These are phyloP conservation scores for Saturnia pavonia DNA, from an alignment of 2,888 invertebrate genomes.

Conservation along the genomic window DNA sequence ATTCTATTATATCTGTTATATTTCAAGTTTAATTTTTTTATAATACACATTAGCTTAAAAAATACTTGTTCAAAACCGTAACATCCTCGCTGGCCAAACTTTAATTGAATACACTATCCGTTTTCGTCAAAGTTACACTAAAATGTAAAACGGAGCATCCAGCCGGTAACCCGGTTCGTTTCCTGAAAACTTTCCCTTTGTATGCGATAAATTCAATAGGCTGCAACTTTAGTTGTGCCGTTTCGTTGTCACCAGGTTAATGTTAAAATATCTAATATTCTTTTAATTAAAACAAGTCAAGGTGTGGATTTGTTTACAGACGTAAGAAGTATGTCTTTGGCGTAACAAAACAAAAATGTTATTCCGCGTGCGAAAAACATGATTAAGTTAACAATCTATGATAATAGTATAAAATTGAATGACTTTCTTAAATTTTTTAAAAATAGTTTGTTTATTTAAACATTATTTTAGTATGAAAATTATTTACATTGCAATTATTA, in stretches of 20 bases:
- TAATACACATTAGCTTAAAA: background rate
- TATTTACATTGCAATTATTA: too few relatives aligned
- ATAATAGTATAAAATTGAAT: too few relatives aligned
- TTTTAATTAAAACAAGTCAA: background rate
- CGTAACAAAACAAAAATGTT: too few relatives aligned
- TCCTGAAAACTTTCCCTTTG: constrained; percentile 75
- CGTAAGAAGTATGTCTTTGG: too few relatives aligned
- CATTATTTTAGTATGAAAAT: too few relatives aligned
- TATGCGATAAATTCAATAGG: constrained; percentile 74
- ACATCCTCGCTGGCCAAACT: constrained; percentile 39
- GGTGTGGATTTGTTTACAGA: too few relatives aligned
- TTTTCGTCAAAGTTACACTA: constrained; percentile 67
- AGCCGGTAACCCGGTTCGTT: constrained; percentile 61
- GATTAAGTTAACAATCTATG: too few relatives aligned
- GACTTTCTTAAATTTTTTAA: too few relatives aligned
- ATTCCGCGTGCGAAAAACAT: too few relatives aligned
- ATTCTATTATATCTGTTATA: too few relatives aligned
- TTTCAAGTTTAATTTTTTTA: background rate
- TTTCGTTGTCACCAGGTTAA: constrained; percentile 55
- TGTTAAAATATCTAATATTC: constrained; percentile 6
- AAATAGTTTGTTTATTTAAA: too few relatives aligned
- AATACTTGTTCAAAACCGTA: constrained; percentile 19
- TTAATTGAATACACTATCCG: constrained; percentile 58
- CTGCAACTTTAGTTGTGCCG: constrained; percentile 59
- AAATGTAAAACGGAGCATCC: constrained; percentile 59